phyloP scores from a whole-genome alignment of 1,140 invertebrate genomes.

The Magallana angulata region DNA sequence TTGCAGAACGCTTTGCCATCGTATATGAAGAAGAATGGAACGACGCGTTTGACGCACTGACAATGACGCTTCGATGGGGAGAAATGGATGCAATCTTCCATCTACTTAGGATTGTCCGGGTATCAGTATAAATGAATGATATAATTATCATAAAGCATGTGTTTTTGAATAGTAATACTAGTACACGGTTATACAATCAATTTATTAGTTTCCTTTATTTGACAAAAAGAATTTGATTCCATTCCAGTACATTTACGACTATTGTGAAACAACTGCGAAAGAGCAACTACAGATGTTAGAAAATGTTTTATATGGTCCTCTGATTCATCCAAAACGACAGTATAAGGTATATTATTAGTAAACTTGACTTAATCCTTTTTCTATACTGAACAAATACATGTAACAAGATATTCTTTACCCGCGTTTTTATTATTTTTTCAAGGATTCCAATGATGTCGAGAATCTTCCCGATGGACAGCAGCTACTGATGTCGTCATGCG shows the following conservation, averaged over 20 bases:
- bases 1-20: slow-evolving; percentile 24
- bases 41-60: slow-evolving; percentile 15
- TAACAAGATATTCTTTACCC: no score
- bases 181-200: no score
- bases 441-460: neutral
- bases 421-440: no score
- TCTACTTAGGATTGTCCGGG: slow-evolving; percentile 21
- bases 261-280: slow-evolving; percentile 39
- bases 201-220: no score
- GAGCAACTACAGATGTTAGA: slow-evolving; percentile 38
- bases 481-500: slow-evolving; percentile 15
- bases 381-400: no score
- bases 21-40: slow-evolving; percentile 28
- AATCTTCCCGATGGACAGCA: neutral
- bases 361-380: no score
- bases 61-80: neutral
- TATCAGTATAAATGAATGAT: neutral
- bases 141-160: no score
- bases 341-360: neutral
- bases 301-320: slow-evolving; percentile 27
- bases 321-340: slow-evolving; percentile 34
- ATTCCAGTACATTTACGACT: slow-evolving; percentile 41
- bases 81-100: slow-evolving; percentile 41
- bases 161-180: no score
- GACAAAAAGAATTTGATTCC: no score